Evolutionary conservation across 2,113 vertebrate genomes (phyloP), one percentile per base, ranked within the genome.

Genomic region (Semnopithecus entellus): DNA sequence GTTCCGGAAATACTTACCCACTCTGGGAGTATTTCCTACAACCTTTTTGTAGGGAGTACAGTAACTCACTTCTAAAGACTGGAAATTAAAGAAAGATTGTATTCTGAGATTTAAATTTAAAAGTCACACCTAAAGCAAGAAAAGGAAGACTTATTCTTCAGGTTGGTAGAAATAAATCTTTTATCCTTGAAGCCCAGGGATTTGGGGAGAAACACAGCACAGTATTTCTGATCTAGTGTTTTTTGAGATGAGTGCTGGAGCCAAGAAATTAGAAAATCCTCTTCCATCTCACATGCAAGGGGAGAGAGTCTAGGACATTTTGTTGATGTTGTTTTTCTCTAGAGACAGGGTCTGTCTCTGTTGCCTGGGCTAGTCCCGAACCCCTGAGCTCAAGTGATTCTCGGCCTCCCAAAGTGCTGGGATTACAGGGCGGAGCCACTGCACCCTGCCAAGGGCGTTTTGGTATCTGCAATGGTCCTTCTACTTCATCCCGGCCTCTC

Each of bases 61-160:
- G 27, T 45, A 55, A 88, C 64, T 93, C 22, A 81, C 68, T 91
- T 89, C 50, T 64, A 57, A 68, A 95, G 30, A 40, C 90, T 66
- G 17, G n/a, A 80, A 92, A 72, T 85, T 61, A 84, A 72, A 59
- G 72, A 68, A 88, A 70, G 43, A 68, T 8, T 82, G 22, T 55
- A 73, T 12, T 87, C 66, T 70, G 50, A 84, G 32, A 76, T 87
- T 87, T 70, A 83, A 89, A 66, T 45, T 57, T 86, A 80, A 87
- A 93, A 93, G 57, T 90, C 76, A 92, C 38, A 93, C 66, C 38
- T 45, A 70, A 84, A 95, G 32, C 43, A 90, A 94, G 48, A 50
- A 68, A 61, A 61, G 22, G 38, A 84, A 64, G 30, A 82, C 11
- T 18, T 52, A 52, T 57, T 87, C 92, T 95, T 80, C 1, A 35